Evolutionary conservation across 2,113 vertebrate genomes (phyloP), one percentile per base, ranked within the genome.

Genomic region (Opisthocomus hoazin): DNA sequence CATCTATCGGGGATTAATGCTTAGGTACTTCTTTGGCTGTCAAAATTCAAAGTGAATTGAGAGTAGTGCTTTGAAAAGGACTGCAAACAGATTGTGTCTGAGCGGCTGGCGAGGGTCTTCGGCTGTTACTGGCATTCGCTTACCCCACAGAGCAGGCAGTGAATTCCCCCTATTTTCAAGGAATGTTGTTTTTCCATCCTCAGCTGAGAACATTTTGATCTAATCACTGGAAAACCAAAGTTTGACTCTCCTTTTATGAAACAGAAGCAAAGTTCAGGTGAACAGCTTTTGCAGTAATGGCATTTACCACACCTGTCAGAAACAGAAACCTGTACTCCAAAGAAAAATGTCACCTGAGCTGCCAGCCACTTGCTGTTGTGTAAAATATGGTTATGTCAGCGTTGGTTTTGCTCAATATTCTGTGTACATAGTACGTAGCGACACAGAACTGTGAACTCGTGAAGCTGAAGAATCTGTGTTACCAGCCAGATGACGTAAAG

Each of bases 201-300:
- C 45, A 57, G 22, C 73, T 92, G 86, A 96, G 87, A 90, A 96
- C 61, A 30, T 84, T 92, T 94, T 95, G 92, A 82, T 69, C 73
- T 92, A 56, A 65, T 71, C 79, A 37, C 57, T 36, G 39, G 43
- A 50, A 32, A 91, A n/a, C 79, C 75, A 64, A 95, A 68, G 41
- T 26, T 45, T 94, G 60, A 84, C 19, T 51, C 43, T 68, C 46
- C 43, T 84, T 84, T 63, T 66, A 50, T 80, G 39, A 90, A 71
- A 57, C 56, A 60, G 3, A 57, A 78, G 23, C 32, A n/a, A 54
- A 90, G 63, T 70, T 89, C 27, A 58, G 32, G 18, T 7, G 15
- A 85, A n/a, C 18, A 45, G 9, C 5, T 57, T 68, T 76, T 82
- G 12, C 45, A 34, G 9, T 18, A 34, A 68, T 56, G 34, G 37